Percentiles rank a stretch among this genome's conserved stretches.
Conservation (phyloP, 2,113 vertebrate genomes). For the Eulemur rufifrons region DNA sequence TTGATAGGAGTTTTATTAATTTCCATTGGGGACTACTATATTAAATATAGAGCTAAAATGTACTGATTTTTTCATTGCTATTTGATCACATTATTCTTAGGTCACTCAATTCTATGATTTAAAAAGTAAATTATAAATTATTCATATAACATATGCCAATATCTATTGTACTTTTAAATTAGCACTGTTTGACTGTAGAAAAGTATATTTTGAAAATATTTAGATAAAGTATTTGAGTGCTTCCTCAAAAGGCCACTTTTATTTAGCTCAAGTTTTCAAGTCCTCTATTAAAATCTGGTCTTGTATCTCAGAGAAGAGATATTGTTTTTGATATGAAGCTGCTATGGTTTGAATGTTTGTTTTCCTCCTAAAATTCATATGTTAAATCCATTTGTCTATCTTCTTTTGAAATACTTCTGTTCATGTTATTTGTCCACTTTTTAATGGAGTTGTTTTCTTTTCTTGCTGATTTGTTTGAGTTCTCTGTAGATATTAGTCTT, state of each 20-base stretch:
- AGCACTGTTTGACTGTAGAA: neutral
- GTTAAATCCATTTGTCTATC: no score
- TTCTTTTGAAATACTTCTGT: no score
- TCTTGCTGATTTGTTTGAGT: no score
- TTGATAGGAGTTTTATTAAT: neutral
- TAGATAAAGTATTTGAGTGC: neutral
- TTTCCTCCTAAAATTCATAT: neutral
- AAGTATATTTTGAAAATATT: constrained; percentile 10
- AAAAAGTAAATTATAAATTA: neutral
- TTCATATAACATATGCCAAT: neutral
- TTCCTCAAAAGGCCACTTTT: neutral
- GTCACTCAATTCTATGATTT: neutral
- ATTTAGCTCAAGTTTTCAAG: neutral
- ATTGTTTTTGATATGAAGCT: neutral
- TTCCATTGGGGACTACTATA: neutral
- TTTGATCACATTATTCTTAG: neutral
- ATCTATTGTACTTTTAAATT: neutral
- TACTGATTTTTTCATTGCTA: neutral
- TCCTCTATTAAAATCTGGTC: neutral
- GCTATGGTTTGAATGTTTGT: neutral
- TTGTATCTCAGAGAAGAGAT: neutral
- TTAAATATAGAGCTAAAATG: neutral
- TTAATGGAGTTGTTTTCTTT: no score
- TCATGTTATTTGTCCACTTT: no score
- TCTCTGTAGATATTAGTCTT: no score